Conservation (phyloP, 2,888 invertebrate species). For the Ennomos fuscantarius region DNA sequence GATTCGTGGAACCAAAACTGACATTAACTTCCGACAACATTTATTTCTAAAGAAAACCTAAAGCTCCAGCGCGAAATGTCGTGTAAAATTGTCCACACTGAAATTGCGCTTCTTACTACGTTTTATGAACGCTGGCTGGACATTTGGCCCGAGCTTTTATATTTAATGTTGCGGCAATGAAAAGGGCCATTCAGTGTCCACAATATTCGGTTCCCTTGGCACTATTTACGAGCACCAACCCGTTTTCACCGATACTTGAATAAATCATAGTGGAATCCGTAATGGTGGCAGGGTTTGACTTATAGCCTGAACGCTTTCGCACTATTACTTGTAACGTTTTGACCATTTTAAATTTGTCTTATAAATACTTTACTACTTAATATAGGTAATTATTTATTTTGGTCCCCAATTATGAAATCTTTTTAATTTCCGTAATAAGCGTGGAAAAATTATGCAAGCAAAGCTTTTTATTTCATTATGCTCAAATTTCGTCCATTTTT, state of each 20-base stretch:
- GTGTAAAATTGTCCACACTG: neutral
- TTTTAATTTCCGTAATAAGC: too few species aligned
- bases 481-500: too few species aligned
- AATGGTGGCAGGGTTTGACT: constrained; percentile 36
- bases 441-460: too few species aligned
- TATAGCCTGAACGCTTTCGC: constrained; percentile 21
- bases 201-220: constrained; percentile 42
- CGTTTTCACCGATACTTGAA: constrained; percentile 40
- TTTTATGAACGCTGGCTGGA: constrained; percentile 27
- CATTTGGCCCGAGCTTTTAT: constrained; percentile 50
- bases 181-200: constrained; percentile 47
- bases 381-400: too few species aligned
- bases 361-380: too few species aligned
- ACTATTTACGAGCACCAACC: constrained; percentile 37
- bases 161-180: constrained; percentile 58
- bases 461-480: too few species aligned
- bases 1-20: too few species aligned
- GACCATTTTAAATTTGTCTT: neutral
- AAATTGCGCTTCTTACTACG: constrained; percentile 10
- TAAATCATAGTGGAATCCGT: constrained; percentile 38
- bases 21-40: too few species aligned
- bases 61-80: neutral
- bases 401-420: too few species aligned
- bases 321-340: constrained; percentile 9
- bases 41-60: too few species aligned